Base-by-base conservation (phyloP, 2,888 invertebrate genomes). In the Pseudococcus jackbeardsleyi region DNA sequence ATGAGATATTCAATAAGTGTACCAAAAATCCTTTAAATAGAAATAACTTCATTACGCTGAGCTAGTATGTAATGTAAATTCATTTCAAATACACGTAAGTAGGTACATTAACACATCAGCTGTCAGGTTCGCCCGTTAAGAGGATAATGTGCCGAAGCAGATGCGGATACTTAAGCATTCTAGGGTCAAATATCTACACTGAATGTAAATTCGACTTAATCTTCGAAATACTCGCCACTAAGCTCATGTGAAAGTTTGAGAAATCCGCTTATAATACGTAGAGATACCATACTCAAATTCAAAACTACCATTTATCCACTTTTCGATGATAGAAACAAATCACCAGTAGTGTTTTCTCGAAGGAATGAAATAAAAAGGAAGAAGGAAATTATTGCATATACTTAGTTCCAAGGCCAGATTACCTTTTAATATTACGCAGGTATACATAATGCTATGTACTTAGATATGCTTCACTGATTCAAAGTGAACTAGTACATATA, bases 21-120 rank as follows among this genome's bases (percentile, higher is more conserved):
- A 3, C 3, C 26, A 50, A 50, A n/a, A 59, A n/a, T 59, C n/a
- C 59, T 17, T 8, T 59, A 2, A 59, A 8, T 59, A 6, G 6
- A 59, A 59, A 59, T n/a, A 59, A n/a, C 19, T 59, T 59, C n/a
- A n/a, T 59, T n/a, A 59, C n/a, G 17, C 0, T 4, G 59, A 59
- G n/a, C 59, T n/a, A 59, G n/a, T n/a, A n/a, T n/a, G n/a, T 59
- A n/a, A n/a, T 59, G 17, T 59, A 59, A 59, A 59, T n/a, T 59
- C 8, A 59, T 19, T 12, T n/a, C 0, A 59, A n/a, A 59, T 42
- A 42, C 42, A 33, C 26, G 26, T 33, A 8, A 42, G 5, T 33
- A 8, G 7, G 5, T 59, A 59, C 59, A 59, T 59, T 59, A n/a
- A 59, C 59, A 59, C n/a, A n/a, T 59, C 59, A 59, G 59, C 59